phyloP scores from a whole-genome alignment of 2,888 invertebrate genomes.

The Bhutanitis thaidina region DNA sequence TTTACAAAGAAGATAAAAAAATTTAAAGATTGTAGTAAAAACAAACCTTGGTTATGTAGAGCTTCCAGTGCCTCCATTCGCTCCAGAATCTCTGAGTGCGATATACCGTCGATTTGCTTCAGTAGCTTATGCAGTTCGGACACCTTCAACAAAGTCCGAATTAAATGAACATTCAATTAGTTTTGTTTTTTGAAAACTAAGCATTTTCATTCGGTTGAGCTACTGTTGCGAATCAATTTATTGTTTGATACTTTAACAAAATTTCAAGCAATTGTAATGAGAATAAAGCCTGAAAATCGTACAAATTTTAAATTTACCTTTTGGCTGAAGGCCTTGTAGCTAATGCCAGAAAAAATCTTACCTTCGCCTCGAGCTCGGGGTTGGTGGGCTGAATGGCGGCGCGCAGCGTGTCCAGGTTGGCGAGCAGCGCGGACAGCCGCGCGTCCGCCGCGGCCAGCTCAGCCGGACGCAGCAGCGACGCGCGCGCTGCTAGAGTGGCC shows the following conservation, averaged over 20 bases:
- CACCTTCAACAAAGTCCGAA: constrained; percentile 72
- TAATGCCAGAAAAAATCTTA: constrained; percentile 31
- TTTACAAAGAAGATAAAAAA: no score
- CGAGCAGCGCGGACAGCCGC: constrained; percentile 85
- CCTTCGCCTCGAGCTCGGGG: constrained; percentile 83
- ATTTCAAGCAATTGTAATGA: no score
- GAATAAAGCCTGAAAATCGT: no score
- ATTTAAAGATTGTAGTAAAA: no score
- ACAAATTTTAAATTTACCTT: no score
- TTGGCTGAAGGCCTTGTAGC: background rate
- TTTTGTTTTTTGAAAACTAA: no score
- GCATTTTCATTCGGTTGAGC: no score
- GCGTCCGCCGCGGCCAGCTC: constrained; percentile 93
- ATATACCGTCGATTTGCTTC: constrained; percentile 90
- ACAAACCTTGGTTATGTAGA: constrained; percentile 96
- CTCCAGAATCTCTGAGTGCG: constrained; percentile 86
- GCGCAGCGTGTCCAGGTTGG: constrained; percentile 87
- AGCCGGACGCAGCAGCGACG: constrained; percentile 88
- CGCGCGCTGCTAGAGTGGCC: constrained; percentile 87
- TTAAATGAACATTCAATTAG: no score
- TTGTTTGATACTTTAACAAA: no score
- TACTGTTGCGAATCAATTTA: no score
- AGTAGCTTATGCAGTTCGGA: constrained; percentile 92
- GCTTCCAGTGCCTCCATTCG: constrained; percentile 92
- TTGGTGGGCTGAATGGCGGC: constrained; percentile 79